Evolutionary conservation across 2,797 vertebrate species (phyloP).

Genomic region (Cryptoblepharus egeriae): DNA sequence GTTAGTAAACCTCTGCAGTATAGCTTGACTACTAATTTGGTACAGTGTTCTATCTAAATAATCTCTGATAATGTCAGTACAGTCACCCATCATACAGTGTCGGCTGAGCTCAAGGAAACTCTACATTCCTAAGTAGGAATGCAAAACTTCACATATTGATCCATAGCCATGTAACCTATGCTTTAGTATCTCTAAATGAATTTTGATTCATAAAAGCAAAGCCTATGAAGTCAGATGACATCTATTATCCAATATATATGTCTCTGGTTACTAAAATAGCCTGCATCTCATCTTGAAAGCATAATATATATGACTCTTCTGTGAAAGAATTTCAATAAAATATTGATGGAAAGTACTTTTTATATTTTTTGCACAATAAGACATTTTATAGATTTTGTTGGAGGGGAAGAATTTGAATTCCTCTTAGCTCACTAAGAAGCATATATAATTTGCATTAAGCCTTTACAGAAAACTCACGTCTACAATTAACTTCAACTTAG

Average conservation of each 20-base stretch:
- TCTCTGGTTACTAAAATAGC: conserved; percentile 69
- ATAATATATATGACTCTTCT: conserved; percentile 64
- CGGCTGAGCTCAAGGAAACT: conserved; percentile 68
- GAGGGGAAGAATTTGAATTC: conserved; percentile 30
- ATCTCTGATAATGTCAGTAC: conserved; percentile 71
- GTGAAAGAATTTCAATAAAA: conserved; percentile 78
- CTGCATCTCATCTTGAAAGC: conserved; percentile 71
- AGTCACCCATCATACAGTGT: conserved; percentile 65
- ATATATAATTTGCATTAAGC: background rate
- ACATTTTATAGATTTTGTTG: conserved; percentile 55
- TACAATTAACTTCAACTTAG: background rate
- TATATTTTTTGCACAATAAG: conserved; percentile 60
- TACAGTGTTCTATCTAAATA: conserved; percentile 83
- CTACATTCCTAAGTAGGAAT: conserved; percentile 65
- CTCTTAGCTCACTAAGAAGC: background rate
- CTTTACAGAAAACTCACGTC: background rate
- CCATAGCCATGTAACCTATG: conserved; percentile 60
- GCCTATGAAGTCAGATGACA: conserved; percentile 73
- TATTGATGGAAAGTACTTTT: conserved; percentile 72
- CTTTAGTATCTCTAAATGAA: conserved; percentile 74
- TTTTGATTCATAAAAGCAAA: conserved; percentile 77
- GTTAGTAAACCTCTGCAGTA: conserved; percentile 75
- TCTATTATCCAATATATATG: conserved; percentile 72
- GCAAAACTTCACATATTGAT: conserved; percentile 72
- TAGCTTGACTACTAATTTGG: conserved; percentile 68